Evolutionary conservation across 2,888 invertebrate species (phyloP).

Genomic region (Troilus luridus): DNA sequence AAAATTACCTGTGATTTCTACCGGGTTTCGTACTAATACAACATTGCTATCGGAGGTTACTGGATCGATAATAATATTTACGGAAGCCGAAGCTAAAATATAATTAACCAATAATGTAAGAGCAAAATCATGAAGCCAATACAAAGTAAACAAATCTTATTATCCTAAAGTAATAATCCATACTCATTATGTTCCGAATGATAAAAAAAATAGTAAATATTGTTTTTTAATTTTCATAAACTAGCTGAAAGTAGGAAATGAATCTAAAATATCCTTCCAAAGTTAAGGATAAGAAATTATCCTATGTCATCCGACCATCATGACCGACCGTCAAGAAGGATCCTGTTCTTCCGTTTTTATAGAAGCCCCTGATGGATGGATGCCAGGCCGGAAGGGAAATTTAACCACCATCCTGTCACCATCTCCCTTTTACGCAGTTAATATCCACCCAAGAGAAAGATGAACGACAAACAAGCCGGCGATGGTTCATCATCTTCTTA

Average conservation of each 20-base stretch:
- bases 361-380: neutral
- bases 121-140: too few relatives aligned
- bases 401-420: constrained; percentile 19
- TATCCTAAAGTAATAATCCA: neutral
- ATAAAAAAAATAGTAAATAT: neutral
- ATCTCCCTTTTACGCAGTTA: neutral
- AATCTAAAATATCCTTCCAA: neutral
- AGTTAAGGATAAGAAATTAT: neutral
- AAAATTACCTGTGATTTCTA: too few relatives aligned
- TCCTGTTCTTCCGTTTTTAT: neutral
- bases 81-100: too few relatives aligned
- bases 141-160: too few relatives aligned
- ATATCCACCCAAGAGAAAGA: neutral
- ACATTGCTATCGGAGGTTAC: too few relatives aligned
- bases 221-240: neutral
- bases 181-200: neutral
- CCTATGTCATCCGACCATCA: neutral
- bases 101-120: too few relatives aligned
- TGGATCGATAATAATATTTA: too few relatives aligned
- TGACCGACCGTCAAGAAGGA: neutral
- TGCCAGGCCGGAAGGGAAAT: neutral
- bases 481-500: neutral
- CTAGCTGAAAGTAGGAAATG: neutral
- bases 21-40: too few relatives aligned
- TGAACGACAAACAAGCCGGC: neutral